Percentiles rank a stretch among this genome's conserved stretches.
These are phyloP conservation scores for Melanerpes formicivorus DNA, from an alignment of 2,113 vertebrate genomes.

Conservation along the genomic window DNA sequence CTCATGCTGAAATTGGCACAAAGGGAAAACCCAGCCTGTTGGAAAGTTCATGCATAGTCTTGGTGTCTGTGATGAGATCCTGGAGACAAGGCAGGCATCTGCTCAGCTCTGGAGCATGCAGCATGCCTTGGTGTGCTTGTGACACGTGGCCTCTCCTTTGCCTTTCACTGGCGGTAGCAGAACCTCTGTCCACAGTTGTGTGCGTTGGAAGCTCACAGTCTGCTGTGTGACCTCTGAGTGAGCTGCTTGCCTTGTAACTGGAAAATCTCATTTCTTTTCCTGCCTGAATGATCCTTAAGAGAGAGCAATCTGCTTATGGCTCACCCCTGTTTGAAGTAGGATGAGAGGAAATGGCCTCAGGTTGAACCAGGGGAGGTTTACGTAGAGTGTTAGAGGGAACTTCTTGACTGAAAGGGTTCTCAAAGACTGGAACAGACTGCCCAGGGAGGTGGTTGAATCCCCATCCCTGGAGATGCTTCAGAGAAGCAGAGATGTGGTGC, in stretches of 20 bases:
- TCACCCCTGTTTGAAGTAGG: not conserved
- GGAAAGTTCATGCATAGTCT: not conserved
- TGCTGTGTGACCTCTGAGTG: not conserved
- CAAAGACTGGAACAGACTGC: no score
- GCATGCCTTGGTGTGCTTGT: not conserved
- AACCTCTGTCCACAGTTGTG: not conserved
- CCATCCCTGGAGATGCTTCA: no score
- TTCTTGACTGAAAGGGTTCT: no score
- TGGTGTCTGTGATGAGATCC: not conserved
- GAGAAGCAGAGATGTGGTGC: no score
- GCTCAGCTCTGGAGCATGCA: not conserved
- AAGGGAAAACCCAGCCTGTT: not conserved
- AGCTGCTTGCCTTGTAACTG: not conserved
- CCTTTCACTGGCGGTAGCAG: not conserved
- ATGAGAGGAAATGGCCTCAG: no score
- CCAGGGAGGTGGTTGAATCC: no score
- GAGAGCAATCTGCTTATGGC: not conserved
- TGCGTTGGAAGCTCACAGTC: not conserved
- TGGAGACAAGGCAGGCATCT: not conserved
- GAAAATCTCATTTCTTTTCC: not conserved
- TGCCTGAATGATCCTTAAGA: not conserved
- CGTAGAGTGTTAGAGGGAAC: no score
- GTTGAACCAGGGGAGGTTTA: no score
- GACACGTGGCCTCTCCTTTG: not conserved
- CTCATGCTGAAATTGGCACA: not conserved